Evolutionary conservation across 2,888 invertebrate species (phyloP), one percentile per base, ranked within the genome.

Genomic region (Diaprepes abbreviatus): DNA sequence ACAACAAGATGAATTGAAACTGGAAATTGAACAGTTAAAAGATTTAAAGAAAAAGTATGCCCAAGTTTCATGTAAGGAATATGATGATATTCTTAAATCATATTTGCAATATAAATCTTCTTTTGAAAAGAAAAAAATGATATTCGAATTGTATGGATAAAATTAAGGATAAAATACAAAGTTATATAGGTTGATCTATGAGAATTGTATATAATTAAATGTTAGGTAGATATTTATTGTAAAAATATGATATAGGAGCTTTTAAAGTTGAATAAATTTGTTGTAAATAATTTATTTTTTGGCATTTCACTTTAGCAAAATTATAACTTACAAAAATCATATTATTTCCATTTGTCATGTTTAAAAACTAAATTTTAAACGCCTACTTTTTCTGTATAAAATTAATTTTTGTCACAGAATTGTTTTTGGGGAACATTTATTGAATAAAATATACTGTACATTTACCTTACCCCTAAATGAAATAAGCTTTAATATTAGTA

Each of bases 51-150:
- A 82, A 66, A 79, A 81, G 68, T 87, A 86, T 73, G 80, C 83
- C 40, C 77, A 79, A 48, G 79, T 86, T 5, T 77, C 79, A 31
- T 83, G 83, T 66, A 83, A 82, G 65, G 84, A 86, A 74, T 87
- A 83, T 73, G 81, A 85, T 73, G 80, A 83, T 60, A 81, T 86
- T 33, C 75, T 86, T 40, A 81, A 80, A 54, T 79, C 80, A 31
- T 86, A 86, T 73, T 74, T 79, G 50, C 81, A 85, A 65, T 78
- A 85, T 64, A 84, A 83, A 65, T 67, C 75, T 38, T 77, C 81
- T 14, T 78, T 85, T 48, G 83, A 84, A 69, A 85, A 83, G 67
- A 83, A 84, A 70, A 83, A 81, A 76, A 43, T 70, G 17, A 68
- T 76, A 50, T 74, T 70, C 36, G 72, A 72, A 65, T 35, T 52